Conservation (phyloP, 2,888 invertebrate species). For the Pogonocherus hispidulus region DNA sequence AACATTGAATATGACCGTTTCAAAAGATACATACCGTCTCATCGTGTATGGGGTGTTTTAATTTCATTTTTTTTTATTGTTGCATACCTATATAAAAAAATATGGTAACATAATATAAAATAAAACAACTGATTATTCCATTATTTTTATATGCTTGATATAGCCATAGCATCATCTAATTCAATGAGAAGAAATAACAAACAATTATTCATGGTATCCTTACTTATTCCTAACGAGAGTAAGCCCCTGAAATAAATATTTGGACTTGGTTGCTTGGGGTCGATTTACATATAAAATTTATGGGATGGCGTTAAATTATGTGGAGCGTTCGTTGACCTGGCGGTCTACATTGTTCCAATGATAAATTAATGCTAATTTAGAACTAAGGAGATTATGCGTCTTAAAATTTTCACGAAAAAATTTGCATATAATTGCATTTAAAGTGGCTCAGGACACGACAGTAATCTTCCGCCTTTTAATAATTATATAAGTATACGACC, state of each 20-base stretch:
- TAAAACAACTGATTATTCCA: too few relatives aligned
- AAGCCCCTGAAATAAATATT: not conserved
- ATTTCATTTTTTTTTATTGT: too few relatives aligned
- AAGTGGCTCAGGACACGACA: not conserved
- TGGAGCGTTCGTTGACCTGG: constrained; percentile 17
- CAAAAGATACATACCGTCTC: too few relatives aligned
- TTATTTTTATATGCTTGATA: too few relatives aligned
- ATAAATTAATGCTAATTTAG: constrained; percentile 24
- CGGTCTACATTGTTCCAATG: constrained; percentile 20
- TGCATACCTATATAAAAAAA: too few relatives aligned
- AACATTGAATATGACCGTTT: too few relatives aligned
- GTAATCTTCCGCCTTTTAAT: not conserved
- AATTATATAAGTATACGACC: too few relatives aligned
- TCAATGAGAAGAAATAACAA: too few relatives aligned
- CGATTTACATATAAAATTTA: constrained; percentile 6
- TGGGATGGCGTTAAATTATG: constrained; percentile 20
- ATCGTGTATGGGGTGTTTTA: too few relatives aligned
- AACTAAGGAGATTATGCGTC: constrained; percentile 14
- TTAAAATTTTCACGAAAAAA: not conserved
- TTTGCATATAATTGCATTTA: not conserved
- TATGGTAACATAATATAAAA: too few relatives aligned
- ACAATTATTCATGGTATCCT: too few relatives aligned
- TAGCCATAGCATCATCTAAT: too few relatives aligned
- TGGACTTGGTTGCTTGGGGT: not conserved
- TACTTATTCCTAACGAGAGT: not conserved